A percentile compares a stretch with the other conserved stretches of the same genome.
Evolutionary conservation across 2,797 vertebrate genomes (phyloP).

Genomic region (Pantherophis alleghaniensis): DNA sequence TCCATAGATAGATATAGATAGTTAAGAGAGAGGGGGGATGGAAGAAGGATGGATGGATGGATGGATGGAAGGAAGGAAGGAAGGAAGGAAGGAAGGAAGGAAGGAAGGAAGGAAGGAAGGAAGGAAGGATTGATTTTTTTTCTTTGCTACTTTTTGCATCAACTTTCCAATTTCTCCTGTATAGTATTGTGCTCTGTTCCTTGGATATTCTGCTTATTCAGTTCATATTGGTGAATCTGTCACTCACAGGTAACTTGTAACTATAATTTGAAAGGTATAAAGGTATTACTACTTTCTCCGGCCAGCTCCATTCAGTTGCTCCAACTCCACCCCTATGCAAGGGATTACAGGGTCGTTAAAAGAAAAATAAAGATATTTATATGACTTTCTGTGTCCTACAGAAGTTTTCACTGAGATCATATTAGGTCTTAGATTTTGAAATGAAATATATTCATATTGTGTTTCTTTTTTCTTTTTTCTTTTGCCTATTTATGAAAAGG

Average conservation of each 20-base stretch:
- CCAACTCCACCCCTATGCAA: not conserved
- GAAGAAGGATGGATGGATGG: too few species aligned
- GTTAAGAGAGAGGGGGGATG: too few species aligned
- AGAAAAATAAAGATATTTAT: not conserved
- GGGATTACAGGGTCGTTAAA: not conserved
- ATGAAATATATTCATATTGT: not conserved
- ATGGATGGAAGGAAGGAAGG: too few species aligned
- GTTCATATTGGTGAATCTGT: not conserved
- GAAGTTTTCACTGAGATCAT: not conserved
- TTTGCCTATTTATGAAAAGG: not conserved
- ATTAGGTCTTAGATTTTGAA: not conserved
- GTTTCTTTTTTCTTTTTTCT: not conserved
- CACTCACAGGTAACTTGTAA: not conserved
- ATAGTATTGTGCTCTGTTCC: not conserved
- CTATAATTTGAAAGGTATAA: not conserved
- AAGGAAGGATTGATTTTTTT: not conserved
- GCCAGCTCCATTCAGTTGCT: not conserved
- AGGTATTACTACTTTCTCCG: not conserved
- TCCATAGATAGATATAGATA: not conserved
- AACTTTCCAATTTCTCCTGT: not conserved
- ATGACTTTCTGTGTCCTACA: not conserved
- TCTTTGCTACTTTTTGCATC: not conserved
- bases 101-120: not conserved
- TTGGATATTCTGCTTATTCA: not conserved
- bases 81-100: too few species aligned